A percentile compares a stretch with the other conserved stretches of the same genome.
Conservation (phyloP, 2,888 invertebrate genomes). For the Aphodius granarius region DNA sequence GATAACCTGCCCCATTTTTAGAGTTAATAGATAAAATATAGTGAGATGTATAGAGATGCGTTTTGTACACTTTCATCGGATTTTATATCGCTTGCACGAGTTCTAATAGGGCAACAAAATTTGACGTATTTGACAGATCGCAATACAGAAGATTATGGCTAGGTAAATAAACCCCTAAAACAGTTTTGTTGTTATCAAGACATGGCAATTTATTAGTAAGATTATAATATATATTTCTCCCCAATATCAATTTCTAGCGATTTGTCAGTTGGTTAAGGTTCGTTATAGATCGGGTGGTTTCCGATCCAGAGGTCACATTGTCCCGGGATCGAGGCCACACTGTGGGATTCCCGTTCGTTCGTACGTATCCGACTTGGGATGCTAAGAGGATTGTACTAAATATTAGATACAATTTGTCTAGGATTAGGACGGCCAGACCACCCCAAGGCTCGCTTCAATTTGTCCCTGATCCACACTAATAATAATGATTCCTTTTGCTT, state of each 20-base stretch:
- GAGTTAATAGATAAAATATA: too few relatives aligned
- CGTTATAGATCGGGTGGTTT: not conserved
- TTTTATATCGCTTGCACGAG: not conserved
- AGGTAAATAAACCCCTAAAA: too few relatives aligned
- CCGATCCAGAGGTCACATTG: not conserved
- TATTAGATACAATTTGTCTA: slow-evolving; percentile 53
- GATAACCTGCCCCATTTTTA: too few relatives aligned
- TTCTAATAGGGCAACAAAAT: not conserved
- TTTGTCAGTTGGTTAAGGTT: not conserved
- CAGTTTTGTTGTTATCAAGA: too few relatives aligned
- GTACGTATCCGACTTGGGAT: not conserved
- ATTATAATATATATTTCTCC: not conserved
- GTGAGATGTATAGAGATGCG: too few relatives aligned
- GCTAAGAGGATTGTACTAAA: slow-evolving; percentile 52
- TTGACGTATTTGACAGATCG: too few relatives aligned
- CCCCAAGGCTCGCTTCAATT: slow-evolving; percentile 41
- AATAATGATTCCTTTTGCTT: slow-evolving; percentile 38
- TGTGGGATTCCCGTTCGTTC: not conserved
- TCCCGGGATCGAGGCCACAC: not conserved
- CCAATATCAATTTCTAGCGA: not conserved
- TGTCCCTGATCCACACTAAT: slow-evolving; percentile 47
- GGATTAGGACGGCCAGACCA: slow-evolving; percentile 42
- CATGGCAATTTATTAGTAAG: not conserved
- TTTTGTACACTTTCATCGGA: not conserved
- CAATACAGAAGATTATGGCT: too few relatives aligned